These are phyloP conservation scores for Rhizoglyphus robini DNA, from an alignment of 1,140 invertebrate genomes.

Conservation along the genomic window DNA sequence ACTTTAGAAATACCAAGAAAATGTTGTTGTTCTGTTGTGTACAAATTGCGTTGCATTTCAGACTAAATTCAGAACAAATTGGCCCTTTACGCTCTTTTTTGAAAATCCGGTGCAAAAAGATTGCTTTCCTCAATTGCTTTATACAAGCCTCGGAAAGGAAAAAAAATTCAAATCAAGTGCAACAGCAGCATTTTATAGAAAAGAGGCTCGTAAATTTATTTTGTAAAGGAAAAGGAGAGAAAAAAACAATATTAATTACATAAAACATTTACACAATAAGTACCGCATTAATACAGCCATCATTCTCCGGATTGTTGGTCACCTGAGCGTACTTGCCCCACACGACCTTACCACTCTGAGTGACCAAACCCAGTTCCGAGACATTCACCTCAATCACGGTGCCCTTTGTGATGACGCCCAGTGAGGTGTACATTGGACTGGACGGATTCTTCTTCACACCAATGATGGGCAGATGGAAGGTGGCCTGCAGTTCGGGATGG, in stretches of 20 bases:
- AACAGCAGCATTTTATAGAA: too few species aligned
- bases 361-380: conserved; percentile 94
- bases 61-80: too few species aligned
- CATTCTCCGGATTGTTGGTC: conserved; percentile 98
- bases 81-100: too few species aligned
- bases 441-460: conserved; percentile 99
- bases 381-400: conserved; percentile 97
- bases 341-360: conserved; percentile 96
- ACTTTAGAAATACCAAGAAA: too few species aligned
- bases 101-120: too few species aligned
- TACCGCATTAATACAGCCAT: conserved; percentile 98
- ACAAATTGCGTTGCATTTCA: too few species aligned
- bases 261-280: conserved; percentile 62
- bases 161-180: too few species aligned
- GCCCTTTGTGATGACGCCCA: conserved; percentile 98
- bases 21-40: too few species aligned
- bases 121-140: too few species aligned
- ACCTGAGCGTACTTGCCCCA: conserved; percentile 99
- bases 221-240: not conserved
- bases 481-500: conserved; percentile 96
- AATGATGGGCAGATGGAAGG: conserved; percentile 95
- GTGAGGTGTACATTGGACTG: conserved; percentile 86
- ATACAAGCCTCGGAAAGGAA: too few species aligned
- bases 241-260: not conserved
- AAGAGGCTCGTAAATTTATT: too few species aligned